Evolutionary conservation across 2,888 invertebrate genomes (phyloP).

Genomic region (Oligia fasciuncula): DNA sequence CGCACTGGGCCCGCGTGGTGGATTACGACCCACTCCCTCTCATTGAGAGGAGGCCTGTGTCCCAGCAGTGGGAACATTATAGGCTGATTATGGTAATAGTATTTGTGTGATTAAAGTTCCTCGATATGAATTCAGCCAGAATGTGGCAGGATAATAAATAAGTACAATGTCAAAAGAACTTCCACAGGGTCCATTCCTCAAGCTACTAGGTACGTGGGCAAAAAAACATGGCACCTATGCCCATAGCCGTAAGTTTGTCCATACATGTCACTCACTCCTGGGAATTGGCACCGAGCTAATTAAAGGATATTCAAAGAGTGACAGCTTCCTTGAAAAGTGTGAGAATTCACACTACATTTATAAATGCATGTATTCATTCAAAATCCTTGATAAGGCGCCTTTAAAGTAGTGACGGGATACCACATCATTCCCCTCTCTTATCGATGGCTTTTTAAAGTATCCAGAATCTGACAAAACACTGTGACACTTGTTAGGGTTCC

Average conservation of each 20-base stretch:
- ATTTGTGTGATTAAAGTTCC: not conserved
- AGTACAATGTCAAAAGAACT: not conserved
- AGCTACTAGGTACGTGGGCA: not conserved
- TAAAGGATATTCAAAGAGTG: conserved; percentile 50
- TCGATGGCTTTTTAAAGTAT: not conserved
- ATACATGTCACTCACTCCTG: conserved; percentile 35
- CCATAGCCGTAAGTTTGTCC: conserved; percentile 3
- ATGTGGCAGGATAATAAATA: conserved; percentile 22
- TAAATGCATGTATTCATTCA: conserved; percentile 5
- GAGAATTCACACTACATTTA: conserved; percentile 31
- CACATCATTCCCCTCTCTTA: not conserved
- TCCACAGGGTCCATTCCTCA: conserved; percentile 5
- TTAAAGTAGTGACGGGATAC: conserved; percentile 38
- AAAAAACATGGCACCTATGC: conserved; percentile 26
- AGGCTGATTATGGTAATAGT: not conserved
- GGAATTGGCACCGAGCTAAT: conserved; percentile 43
- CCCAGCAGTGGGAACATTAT: no score
- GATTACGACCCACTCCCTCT: no score
- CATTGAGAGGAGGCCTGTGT: no score
- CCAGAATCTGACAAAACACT: not conserved
- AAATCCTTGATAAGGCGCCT: conserved; percentile 6
- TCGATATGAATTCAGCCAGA: not conserved
- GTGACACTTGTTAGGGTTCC: not conserved
- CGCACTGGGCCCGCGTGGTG: no score
- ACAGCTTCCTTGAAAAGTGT: conserved; percentile 37